Evolutionary conservation across 2,888 invertebrate genomes (phyloP), one percentile per base, ranked within the genome.

Genomic region (Drosophila phalerata): DNA sequence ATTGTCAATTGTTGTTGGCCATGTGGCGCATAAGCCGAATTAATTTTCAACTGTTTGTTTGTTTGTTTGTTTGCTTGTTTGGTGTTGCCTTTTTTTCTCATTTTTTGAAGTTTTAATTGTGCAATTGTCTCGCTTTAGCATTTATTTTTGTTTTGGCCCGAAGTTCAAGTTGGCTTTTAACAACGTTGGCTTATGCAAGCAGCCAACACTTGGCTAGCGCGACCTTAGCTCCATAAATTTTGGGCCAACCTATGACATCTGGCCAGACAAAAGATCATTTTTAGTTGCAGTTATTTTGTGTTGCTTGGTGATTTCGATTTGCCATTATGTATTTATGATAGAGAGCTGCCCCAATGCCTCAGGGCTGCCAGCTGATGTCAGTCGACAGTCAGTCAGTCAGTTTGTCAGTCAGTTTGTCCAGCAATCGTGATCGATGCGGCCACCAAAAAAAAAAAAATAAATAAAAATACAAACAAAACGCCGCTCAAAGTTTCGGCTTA

Each of bases 401-500:
- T 22, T 42, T 34, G 53, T 66, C 47, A 37, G 32, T 32, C 30
- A 43, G 63, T 61, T 37, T 32, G 42, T 62, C 62, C 71, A 69
- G 76, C 69, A 55, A 89, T 84, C 88, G 89, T 83, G 83, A 83
- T 83, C 83, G 83, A 83, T 84, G 84, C 74, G 79, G 76, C 76
- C 75, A 74, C 76, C 70, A 77, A 79, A 75, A 45, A 30, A n/a
- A 60, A 51, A 37, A 4, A 42, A 19, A 19, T 19, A 30, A n/a
- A 60, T 49, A 37, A 4, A 42, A 19, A 19, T 19, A 42, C 15
- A 19, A 42, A 42, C 5, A 42, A 42, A 42, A 42, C 38, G 38
- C 38, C 38, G 37, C n/a, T 38, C 17, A 28, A 73, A 73, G 45
- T 22, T 49, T 34, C 45, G 17, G 58, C 62, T 77, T 68, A 77